Conservation (phyloP, 2,113 vertebrate genomes). For the Oxygymnocypris stewartii region DNA sequence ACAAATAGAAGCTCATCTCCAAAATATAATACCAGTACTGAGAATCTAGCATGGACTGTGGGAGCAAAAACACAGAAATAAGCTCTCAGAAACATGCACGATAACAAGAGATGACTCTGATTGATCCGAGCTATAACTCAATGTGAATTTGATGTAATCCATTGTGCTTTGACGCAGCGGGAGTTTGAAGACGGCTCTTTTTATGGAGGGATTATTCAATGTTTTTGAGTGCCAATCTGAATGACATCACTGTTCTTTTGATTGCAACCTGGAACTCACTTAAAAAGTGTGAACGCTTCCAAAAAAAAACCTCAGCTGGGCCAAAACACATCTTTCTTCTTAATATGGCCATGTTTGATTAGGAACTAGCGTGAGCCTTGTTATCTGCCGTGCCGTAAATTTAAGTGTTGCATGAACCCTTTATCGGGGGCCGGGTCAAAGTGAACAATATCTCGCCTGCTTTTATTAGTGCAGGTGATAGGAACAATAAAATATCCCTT, state of each 20-base stretch:
- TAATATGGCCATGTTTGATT: slow-evolving; percentile 54
- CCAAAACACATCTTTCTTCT: slow-evolving; percentile 32
- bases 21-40: slow-evolving; percentile 96
- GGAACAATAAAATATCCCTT: slow-evolving; percentile 5
- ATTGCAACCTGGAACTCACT: slow-evolving; percentile 46
- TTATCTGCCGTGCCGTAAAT: slow-evolving; percentile 42
- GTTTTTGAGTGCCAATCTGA: slow-evolving; percentile 29
- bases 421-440: background rate
- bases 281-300: slow-evolving; percentile 29
- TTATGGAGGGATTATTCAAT: slow-evolving; percentile 8
- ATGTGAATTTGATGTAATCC: background rate
- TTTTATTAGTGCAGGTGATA: slow-evolving; percentile 22
- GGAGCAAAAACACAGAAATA: slow-evolving; percentile 35
- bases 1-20: slow-evolving; percentile 92
- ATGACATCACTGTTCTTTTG: slow-evolving; percentile 49
- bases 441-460: background rate
- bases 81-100: background rate
- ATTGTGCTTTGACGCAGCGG: background rate
- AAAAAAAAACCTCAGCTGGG: background rate
- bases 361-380: slow-evolving; percentile 33
- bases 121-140: background rate
- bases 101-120: background rate
- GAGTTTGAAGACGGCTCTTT: slow-evolving; percentile 23
- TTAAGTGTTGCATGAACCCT: slow-evolving; percentile 24
- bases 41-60: slow-evolving; percentile 85